Conservation (phyloP, 2,888 invertebrate genomes). For the Adineta ricciae region DNA sequence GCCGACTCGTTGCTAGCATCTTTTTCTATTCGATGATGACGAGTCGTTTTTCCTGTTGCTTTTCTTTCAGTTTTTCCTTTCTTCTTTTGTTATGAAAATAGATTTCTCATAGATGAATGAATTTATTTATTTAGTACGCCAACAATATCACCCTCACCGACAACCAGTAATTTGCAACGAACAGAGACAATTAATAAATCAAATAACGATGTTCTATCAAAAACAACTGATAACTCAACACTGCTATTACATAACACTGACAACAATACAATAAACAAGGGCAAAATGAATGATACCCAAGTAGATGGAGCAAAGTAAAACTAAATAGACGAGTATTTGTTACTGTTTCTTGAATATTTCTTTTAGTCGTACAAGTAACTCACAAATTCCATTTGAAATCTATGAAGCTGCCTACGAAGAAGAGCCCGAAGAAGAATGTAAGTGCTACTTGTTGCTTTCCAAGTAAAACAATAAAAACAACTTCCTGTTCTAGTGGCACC, state of each 20-base stretch:
- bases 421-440: conserved; percentile 27
- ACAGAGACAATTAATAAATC: neutral
- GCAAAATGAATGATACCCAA: neutral
- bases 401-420: conserved; percentile 21
- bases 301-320: neutral
- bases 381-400: conserved; percentile 16
- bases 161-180: neutral
- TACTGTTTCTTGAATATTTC: neutral
- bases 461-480: neutral
- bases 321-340: neutral
- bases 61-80: neutral
- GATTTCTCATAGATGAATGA: neutral
- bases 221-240: neutral
- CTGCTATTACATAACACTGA: neutral
- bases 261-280: neutral
- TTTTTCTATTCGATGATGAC: neutral
- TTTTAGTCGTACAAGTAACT: neutral
- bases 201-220: neutral
- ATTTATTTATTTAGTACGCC: neutral
- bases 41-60: neutral
- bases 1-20: neutral
- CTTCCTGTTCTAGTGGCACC: neutral
- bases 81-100: neutral
- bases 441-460: neutral
- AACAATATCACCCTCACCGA: neutral